phyloP scores from a whole-genome alignment of 2,113 vertebrate genomes.

The Ursus arctos region DNA sequence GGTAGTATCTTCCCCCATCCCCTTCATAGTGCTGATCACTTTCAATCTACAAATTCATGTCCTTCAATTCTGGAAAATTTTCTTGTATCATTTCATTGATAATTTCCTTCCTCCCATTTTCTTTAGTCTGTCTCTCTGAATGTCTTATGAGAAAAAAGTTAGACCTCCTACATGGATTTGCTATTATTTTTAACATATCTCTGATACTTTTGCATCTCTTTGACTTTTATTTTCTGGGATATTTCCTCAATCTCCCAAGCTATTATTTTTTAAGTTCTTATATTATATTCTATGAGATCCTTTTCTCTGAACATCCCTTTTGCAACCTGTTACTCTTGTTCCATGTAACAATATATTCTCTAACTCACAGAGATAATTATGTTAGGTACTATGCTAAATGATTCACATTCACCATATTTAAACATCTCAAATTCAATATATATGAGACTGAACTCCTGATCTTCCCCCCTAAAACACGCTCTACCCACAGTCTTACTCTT shows the following conservation, averaged over 20 bases:
- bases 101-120: not conserved
- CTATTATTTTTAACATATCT: not conserved
- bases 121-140: slow-evolving; percentile 5
- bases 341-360: not conserved
- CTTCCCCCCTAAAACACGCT: not conserved
- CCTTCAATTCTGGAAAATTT: not conserved
- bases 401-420: not conserved
- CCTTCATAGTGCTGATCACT: not conserved
- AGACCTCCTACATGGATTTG: not conserved
- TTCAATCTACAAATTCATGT: not conserved
- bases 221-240: not conserved
- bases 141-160: not conserved
- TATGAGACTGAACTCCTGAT: not conserved
- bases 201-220: slow-evolving; percentile 15
- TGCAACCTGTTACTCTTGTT: not conserved
- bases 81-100: not conserved
- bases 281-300: not conserved
- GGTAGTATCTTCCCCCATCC: not conserved
- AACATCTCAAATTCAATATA: slow-evolving; percentile 14
- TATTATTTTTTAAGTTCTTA: not conserved
- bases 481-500: not conserved
- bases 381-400: not conserved
- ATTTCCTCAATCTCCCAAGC: not conserved
- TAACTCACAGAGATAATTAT: not conserved
- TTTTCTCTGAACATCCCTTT: not conserved